These are phyloP conservation scores for Nemapogon koenigi DNA, from an alignment of 2,888 invertebrate genomes.

Conservation along the genomic window DNA sequence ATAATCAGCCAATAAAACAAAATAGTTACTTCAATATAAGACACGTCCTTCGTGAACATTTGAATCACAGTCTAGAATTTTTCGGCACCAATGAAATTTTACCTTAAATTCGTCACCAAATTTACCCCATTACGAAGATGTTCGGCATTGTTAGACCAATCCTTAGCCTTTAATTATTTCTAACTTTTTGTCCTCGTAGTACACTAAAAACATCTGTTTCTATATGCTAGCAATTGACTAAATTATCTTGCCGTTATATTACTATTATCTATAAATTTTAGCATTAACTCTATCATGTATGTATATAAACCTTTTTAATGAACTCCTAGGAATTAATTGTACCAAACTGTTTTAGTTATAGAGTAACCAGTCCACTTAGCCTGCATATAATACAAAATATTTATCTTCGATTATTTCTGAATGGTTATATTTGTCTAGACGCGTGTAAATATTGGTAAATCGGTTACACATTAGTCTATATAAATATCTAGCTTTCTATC, in stretches of 20 bases:
- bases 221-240: slow-evolving; percentile 65
- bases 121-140: neutral
- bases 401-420: no score
- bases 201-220: slow-evolving; percentile 20
- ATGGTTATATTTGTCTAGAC: no score
- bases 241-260: slow-evolving; percentile 35
- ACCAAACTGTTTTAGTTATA: slow-evolving; percentile 30
- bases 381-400: no score
- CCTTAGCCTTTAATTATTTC: neutral
- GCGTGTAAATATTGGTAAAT: no score
- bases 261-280: slow-evolving; percentile 24
- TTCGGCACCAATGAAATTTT: slow-evolving; percentile 61
- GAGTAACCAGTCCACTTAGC: slow-evolving; percentile 6
- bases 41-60: slow-evolving; percentile 63
- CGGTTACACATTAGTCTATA: no score
- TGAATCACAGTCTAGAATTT: slow-evolving; percentile 63
- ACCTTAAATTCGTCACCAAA: slow-evolving; percentile 52
- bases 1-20: slow-evolving; percentile 49
- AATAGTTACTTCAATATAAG: slow-evolving; percentile 65
- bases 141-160: neutral
- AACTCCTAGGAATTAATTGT: slow-evolving; percentile 47
- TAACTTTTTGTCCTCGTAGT: slow-evolving; percentile 5
- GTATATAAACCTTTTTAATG: no score
- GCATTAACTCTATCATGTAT: slow-evolving; percentile 3
- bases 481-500: no score